Conservation (phyloP, 2,797 vertebrate genomes). For the Eulemur rubriventer region DNA sequence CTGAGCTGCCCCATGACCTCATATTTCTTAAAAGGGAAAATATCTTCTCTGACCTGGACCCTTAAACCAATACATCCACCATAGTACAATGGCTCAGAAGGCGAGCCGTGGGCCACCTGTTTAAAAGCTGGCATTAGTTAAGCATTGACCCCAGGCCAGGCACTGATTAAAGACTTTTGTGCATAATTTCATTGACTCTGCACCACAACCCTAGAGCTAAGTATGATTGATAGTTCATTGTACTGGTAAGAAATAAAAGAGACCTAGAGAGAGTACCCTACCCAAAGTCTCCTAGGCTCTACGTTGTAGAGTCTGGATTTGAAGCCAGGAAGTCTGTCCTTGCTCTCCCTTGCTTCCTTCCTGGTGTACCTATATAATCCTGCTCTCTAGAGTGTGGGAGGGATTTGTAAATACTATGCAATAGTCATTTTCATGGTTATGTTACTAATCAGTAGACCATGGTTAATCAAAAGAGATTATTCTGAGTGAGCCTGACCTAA, state of each 20-base stretch:
- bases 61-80: not conserved
- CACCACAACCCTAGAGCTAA: not conserved
- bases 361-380: not conserved
- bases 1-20: not conserved
- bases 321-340: not conserved
- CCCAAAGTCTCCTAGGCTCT: not conserved
- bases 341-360: not conserved
- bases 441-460: not conserved
- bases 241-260: not conserved
- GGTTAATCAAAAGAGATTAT: not conserved
- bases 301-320: not conserved
- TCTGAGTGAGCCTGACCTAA: not conserved
- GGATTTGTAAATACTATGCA: not conserved
- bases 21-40: not conserved
- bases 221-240: not conserved
- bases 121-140: not conserved
- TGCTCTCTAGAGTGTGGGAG: not conserved
- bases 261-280: not conserved
- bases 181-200: not conserved
- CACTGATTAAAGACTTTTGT: not conserved
- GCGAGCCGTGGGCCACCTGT: not conserved
- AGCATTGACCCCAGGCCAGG: not conserved
- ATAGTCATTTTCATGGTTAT: not conserved
- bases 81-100: not conserved
- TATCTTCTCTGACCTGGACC: not conserved